Conservation (phyloP, 2,113 vertebrate genomes). For the Parus major region DNA sequence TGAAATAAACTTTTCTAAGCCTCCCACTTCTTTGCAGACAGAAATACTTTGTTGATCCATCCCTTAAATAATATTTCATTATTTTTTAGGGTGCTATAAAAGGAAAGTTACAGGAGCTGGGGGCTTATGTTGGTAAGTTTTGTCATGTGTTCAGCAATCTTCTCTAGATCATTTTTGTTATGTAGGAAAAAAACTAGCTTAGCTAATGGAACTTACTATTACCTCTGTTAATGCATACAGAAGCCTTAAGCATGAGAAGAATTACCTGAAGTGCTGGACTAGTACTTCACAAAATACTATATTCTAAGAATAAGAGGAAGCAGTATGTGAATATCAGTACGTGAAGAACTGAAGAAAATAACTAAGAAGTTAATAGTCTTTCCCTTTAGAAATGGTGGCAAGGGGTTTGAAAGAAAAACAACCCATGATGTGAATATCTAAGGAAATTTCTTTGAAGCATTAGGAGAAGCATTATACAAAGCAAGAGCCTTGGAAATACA, state of each 20-base stretch:
- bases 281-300: not conserved
- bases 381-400: not conserved
- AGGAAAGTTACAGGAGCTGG: conserved; percentile 94
- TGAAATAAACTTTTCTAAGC: not conserved
- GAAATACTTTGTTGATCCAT: not conserved
- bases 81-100: conserved; percentile 91
- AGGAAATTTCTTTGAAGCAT: not conserved
- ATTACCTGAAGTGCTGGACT: not conserved
- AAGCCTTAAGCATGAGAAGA: not conserved
- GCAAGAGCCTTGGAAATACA: not conserved
- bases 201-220: not conserved
- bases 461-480: not conserved
- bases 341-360: not conserved
- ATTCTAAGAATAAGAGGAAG: not conserved
- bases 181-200: not conserved
- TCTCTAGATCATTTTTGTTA: not conserved
- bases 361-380: not conserved
- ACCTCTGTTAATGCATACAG: not conserved
- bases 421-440: not conserved
- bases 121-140: conserved; percentile 95
- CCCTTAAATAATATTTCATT: conserved; percentile 11
- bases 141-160: not conserved
- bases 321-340: not conserved
- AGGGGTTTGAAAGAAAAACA: not conserved
- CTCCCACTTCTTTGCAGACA: not conserved